Evolutionary conservation across 2,113 vertebrate species (phyloP).

Genomic region (Phasianus colchicus): DNA sequence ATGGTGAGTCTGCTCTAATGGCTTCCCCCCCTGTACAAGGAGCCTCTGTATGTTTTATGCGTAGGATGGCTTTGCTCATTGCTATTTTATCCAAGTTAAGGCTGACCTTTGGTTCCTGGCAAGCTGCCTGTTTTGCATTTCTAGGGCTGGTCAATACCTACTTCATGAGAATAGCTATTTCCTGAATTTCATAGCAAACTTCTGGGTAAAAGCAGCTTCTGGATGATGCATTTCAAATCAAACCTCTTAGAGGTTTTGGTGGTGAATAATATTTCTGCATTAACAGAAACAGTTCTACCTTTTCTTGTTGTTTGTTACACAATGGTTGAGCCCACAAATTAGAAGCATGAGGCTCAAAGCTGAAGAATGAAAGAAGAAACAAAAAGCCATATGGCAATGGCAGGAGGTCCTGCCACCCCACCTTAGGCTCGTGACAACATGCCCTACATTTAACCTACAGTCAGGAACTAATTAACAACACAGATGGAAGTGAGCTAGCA

Average conservation of each 20-base stretch:
- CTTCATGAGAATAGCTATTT: not conserved
- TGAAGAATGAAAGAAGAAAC: constrained; percentile 47
- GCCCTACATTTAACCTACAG: constrained; percentile 73
- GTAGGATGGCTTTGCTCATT: not conserved
- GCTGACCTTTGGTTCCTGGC: not conserved
- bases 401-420: constrained; percentile 68
- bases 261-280: not conserved
- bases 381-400: constrained; percentile 65
- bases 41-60: fast-evolving
- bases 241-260: not conserved
- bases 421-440: constrained; percentile 68
- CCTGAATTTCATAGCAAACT: not conserved
- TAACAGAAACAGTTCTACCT: not conserved
- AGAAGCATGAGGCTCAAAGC: constrained; percentile 25
- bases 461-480: constrained; percentile 72
- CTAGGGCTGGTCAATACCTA: not conserved
- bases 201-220: not conserved
- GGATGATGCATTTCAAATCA: not conserved
- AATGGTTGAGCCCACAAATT: constrained; percentile 16
- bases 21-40: not conserved
- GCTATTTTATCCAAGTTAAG: not conserved
- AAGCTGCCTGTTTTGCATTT: constrained; percentile 7
- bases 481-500: constrained; percentile 70
- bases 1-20: not conserved
- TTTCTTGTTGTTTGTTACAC: not conserved